Conservation (phyloP, 2,113 vertebrate species). For the Colius striatus region DNA sequence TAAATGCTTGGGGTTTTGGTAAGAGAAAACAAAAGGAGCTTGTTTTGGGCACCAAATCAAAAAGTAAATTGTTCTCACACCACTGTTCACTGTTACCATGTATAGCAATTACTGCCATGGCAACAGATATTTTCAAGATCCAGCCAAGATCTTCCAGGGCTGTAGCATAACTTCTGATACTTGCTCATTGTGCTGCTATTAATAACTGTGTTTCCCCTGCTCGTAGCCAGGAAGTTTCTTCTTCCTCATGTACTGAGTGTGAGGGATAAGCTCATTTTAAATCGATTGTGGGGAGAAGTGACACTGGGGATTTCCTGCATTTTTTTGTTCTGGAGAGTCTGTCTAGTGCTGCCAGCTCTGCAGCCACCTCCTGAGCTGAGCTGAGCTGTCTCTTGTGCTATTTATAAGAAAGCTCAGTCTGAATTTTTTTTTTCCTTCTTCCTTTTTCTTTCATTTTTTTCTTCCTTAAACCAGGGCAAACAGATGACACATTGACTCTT, state of each 20-base stretch:
- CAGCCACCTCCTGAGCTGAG: not conserved
- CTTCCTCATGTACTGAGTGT: constrained; percentile 37
- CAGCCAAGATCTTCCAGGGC: constrained; percentile 44
- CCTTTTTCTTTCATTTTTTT: too few relatives aligned
- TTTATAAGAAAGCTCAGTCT: constrained; percentile 6
- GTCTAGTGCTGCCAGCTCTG: not conserved
- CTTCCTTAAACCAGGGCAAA: not conserved
- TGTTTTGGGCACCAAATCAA: constrained; percentile 53
- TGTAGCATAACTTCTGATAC: constrained; percentile 38
- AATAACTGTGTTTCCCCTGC: constrained; percentile 33
- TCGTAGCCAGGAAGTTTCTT: constrained; percentile 42
- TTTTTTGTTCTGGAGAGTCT: constrained; percentile 50
- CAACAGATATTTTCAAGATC: constrained; percentile 30
- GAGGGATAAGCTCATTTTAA: constrained; percentile 42
- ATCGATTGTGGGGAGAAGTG: constrained; percentile 31
- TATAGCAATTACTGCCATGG: constrained; percentile 53
- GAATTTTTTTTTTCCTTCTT: not conserved
- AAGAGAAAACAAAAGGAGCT: constrained; percentile 36
- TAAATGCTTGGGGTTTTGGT: not conserved
- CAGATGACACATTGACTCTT: not conserved
- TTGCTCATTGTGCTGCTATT: constrained; percentile 60
- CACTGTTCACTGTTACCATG: constrained; percentile 25
- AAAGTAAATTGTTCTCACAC: constrained; percentile 47
- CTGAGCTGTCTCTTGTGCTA: not conserved
- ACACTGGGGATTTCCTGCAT: constrained; percentile 45